Percentiles rank a stretch among this genome's conserved stretches.
Evolutionary conservation across 2,888 invertebrate species (phyloP).

Genomic region (Onchidella celtica): DNA sequence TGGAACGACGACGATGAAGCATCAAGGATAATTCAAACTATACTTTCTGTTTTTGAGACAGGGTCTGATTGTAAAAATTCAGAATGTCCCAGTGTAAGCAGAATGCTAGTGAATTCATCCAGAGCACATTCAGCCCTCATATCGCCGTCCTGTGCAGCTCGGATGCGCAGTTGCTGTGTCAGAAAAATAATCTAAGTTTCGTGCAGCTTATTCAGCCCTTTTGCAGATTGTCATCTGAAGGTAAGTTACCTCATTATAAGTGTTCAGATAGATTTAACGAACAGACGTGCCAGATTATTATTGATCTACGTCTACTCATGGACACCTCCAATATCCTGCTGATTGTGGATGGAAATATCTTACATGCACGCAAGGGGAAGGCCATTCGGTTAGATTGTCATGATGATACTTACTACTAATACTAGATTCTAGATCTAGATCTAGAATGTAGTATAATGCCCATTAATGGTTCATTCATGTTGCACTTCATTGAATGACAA

Average conservation of each 20-base stretch:
- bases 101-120: conserved; percentile 87
- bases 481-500: too few relatives aligned
- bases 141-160: conserved; percentile 92
- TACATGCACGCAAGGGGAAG: too few relatives aligned
- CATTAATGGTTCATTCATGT: too few relatives aligned
- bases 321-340: too few relatives aligned
- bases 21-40: neutral
- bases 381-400: too few relatives aligned
- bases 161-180: conserved; percentile 90
- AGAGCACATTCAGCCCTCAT: conserved; percentile 93
- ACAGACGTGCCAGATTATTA: too few relatives aligned
- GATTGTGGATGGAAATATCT: too few relatives aligned
- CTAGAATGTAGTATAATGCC: too few relatives aligned
- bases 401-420: too few relatives aligned
- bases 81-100: conserved; percentile 81
- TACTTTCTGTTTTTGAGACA: neutral
- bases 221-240: conserved; percentile 87
- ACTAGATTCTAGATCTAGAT: too few relatives aligned
- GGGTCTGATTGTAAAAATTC: neutral
- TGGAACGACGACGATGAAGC: conserved; percentile 27
- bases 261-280: neutral
- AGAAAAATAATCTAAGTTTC: conserved; percentile 94
- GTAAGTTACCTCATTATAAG: conserved; percentile 59
- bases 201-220: conserved; percentile 95
- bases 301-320: too few relatives aligned